Base-by-base conservation (phyloP, 2,888 invertebrate genomes). In the Leptinotarsa rubiginosa region DNA sequence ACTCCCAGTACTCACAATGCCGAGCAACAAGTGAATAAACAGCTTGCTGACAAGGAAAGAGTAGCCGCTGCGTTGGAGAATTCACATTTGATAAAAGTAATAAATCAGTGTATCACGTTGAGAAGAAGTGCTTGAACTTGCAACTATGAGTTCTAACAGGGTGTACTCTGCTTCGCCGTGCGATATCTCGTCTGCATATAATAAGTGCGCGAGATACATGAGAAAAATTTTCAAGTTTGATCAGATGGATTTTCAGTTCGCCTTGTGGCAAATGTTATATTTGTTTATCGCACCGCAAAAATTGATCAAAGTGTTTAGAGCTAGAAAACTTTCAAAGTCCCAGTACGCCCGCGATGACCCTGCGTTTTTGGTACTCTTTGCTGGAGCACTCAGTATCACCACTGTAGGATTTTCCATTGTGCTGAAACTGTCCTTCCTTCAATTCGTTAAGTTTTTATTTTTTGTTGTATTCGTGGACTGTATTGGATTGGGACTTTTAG, bases 161-260 rank as follows among this genome's bases (percentile, higher is more conserved):
- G 72, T 75, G 56, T 73, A 73, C 54, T 59, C 75, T n/a, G 22
- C 71, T 15, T 75, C 70, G 2, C 75, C 70, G 1, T 91, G 91
- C 69, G 92, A 93, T 81, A 93, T 93, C 81, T 93, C 94, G 81
- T 93, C 95, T 75, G 97, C 97, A 1, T 94, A 96, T 4, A 93
- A 96, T 56, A 97, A 97, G 88, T 92, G 95, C 76, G 95, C 95
- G 88, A 95, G 95, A 89, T 97, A 97, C 88, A 89, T 97, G 69
- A 89, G 95, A 80, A 91, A 96, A 84, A 88, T 97, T 75, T 90
- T 96, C 75, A 95, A 96, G 88, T 97, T 97, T 86, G 93, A 96
- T 84, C 98, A 99, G 89, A 99, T 99, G 99, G 99, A 99, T 89
- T 99, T 99, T 89, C 98, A 99, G 87, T 99, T 97, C 89, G 99